A percentile compares a stretch with the other conserved stretches of the same genome.
These are phyloP conservation scores for Beris morrisii DNA, from an alignment of 2,888 invertebrate genomes.

Conservation along the genomic window DNA sequence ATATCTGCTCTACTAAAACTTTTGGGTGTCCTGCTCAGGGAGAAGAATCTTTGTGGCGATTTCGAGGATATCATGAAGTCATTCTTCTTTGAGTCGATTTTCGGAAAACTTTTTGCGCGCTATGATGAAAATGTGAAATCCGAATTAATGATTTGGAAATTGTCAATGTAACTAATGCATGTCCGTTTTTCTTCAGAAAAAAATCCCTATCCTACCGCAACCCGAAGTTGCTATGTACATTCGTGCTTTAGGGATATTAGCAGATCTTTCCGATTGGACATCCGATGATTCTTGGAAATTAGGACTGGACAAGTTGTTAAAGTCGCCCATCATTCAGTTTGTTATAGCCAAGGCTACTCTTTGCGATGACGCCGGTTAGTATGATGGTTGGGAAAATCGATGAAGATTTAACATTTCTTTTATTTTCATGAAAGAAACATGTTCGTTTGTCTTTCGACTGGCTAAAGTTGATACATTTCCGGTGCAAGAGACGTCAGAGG, in stretches of 20 bases:
- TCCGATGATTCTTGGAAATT: conserved; percentile 13
- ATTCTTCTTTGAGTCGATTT: conserved; percentile 30
- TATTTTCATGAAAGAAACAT: conserved; percentile 26
- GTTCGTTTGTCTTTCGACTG: conserved; percentile 30
- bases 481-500: conserved; percentile 27
- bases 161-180: background rate
- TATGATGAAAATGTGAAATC: conserved; percentile 12
- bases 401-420: background rate
- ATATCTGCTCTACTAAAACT: conserved; percentile 32
- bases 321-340: conserved; percentile 29
- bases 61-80: conserved; percentile 7
- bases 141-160: background rate
- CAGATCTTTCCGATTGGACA: conserved; percentile 5
- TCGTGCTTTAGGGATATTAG: conserved; percentile 16
- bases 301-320: conserved; percentile 22
- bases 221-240: conserved; percentile 29
- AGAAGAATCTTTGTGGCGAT: background rate
- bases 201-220: conserved; percentile 5
- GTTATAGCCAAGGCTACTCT: conserved; percentile 32
- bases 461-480: conserved; percentile 33
- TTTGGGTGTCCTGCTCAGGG: background rate
- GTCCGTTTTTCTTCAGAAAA: background rate
- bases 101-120: conserved; percentile 8
- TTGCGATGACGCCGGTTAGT: conserved; percentile 30
- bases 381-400: background rate